Evolutionary conservation across 2,888 invertebrate genomes (phyloP), one percentile per base, ranked within the genome.

Genomic region (Coecobrya sp.): DNA sequence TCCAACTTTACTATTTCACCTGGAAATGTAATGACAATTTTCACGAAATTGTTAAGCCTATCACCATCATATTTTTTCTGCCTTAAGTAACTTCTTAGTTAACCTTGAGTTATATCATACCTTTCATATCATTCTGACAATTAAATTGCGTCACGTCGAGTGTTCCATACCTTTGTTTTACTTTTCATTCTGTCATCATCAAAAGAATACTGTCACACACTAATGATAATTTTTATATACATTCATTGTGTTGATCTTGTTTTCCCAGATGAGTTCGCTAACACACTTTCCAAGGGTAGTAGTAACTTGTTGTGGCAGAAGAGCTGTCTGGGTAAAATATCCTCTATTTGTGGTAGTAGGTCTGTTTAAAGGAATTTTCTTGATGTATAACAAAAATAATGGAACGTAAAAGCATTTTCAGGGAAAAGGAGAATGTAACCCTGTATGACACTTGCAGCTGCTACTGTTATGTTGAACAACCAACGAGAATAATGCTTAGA

Each of bases 401-500:
- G 25, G 2, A 16, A 73, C n/a, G 76, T 49, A 49, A 49, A 49
- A 11, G 68, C 27, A 68, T 2, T 68, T 3, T 27, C 0, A 76
- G 42, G 25, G 42, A 22, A 25, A 22, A 13, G n/a, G 25, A 22
- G 22, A 45, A 45, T 13, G 16, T 25, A 49, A 55, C 52, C 30
- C 52, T 16, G 27, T 25, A 55, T n/a, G 55, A 52, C 55, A 81
- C 7, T 81, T 81, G 79, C 79, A 81, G 79, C 84, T 62, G 65
- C 36, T 62, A 30, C 19, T 82, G 65, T 45, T 27, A 62, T 19
- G 13, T 62, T 62, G 27, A 62, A 62, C 10, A 25, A 22, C 84
- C n/a, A 73, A 42, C 0, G 45, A 11, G 4, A 36, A 7, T 19
- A 36, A 1, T 27, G 27, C 81, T 55, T 16, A 16, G 27, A 52